Evolutionary conservation across 2,113 vertebrate species (phyloP).

Genomic region (Mobula hypostoma): DNA sequence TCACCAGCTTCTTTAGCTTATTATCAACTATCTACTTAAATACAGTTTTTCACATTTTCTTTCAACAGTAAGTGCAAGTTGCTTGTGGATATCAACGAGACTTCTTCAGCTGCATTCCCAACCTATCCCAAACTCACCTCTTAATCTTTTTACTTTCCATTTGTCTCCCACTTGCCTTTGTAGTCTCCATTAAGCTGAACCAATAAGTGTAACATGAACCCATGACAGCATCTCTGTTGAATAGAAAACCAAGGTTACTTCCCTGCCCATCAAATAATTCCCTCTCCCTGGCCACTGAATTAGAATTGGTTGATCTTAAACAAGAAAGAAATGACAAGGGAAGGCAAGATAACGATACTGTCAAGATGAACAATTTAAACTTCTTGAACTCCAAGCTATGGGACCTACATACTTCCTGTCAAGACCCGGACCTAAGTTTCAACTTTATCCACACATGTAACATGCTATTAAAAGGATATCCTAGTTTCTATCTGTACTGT

Average conservation of each 20-base stretch:
- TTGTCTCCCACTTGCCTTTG: neutral
- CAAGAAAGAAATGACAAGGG: neutral
- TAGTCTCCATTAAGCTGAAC: neutral
- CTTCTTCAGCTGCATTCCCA: neutral
- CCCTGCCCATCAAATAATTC: neutral
- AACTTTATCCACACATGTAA: too few species aligned
- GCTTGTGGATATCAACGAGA: too few species aligned
- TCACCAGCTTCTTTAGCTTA: neutral
- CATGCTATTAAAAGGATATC: too few species aligned
- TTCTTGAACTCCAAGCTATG: too few species aligned
- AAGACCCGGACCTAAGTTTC: too few species aligned
- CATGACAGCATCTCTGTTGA: too few species aligned
- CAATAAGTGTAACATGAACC: too few species aligned
- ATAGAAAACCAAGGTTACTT: neutral
- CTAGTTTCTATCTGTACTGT: too few species aligned
- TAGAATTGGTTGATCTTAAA: neutral
- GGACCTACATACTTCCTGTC: too few species aligned
- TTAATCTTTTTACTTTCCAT: neutral
- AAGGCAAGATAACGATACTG: neutral
- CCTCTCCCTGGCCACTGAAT: neutral
- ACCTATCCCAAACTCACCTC: neutral
- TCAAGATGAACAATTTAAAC: too few species aligned
- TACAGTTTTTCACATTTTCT: neutral
- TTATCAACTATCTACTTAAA: neutral
- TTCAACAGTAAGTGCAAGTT: too few species aligned